phyloP scores from a whole-genome alignment of 2,113 vertebrate genomes.

The Fulmarus glacialis region DNA sequence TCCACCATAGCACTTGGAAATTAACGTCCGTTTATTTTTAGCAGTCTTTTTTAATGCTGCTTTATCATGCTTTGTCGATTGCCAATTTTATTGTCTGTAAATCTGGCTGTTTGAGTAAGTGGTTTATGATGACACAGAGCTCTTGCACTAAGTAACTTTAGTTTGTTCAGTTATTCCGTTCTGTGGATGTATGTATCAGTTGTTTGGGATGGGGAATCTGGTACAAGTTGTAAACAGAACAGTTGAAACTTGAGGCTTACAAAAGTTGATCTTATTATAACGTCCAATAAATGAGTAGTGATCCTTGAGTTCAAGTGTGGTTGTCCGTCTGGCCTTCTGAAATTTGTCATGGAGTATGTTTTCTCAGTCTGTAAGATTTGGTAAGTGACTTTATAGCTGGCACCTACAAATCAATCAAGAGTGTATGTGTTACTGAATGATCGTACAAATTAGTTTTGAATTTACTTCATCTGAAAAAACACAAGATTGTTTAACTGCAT shows the following conservation, averaged over 20 bases:
- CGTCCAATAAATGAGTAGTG: not conserved
- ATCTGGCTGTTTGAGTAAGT: not conserved
- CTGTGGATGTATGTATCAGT: not conserved
- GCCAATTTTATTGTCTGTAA: not conserved
- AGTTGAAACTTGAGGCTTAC: not conserved
- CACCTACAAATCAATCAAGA: not conserved
- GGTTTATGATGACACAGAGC: not conserved
- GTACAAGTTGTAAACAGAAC: not conserved
- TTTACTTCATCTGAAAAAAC: not conserved
- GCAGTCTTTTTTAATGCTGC: not conserved
- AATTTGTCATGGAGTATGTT: not conserved
- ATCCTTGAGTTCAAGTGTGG: not conserved
- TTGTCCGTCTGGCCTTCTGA: not conserved
- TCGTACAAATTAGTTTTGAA: not conserved
- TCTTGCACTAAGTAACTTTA: not conserved
- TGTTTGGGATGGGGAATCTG: not conserved
- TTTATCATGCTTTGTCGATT: not conserved
- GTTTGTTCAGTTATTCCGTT: not conserved
- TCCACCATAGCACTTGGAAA: not conserved
- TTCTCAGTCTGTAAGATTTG: not conserved
- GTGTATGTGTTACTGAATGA: not conserved
- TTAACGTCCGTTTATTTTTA: not conserved
- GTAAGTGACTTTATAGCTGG: not conserved
- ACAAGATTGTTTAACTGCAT: not conserved
- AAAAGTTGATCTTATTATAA: not conserved